phyloP scores from a whole-genome alignment of 2,888 invertebrate species.

The Gymnocheta viridis region DNA sequence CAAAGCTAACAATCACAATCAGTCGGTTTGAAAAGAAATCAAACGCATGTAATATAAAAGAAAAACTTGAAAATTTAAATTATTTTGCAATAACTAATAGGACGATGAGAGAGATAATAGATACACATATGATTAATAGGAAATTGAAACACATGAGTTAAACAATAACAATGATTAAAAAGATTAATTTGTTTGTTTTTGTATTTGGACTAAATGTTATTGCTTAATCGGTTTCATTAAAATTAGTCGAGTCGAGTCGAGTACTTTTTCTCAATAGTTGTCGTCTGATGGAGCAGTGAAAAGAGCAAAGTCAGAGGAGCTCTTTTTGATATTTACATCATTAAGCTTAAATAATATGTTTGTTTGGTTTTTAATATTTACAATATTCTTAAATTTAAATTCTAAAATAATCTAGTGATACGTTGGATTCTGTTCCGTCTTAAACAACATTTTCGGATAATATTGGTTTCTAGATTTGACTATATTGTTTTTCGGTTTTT shows the following conservation, averaged over 20 bases:
- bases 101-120: neutral
- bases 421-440: conserved; percentile 58
- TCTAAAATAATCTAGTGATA: conserved; percentile 61
- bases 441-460: conserved; percentile 28
- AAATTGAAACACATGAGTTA: conserved; percentile 27
- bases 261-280: neutral
- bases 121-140: neutral
- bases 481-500: conserved; percentile 41
- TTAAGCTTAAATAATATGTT: conserved; percentile 17
- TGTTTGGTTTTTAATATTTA: conserved; percentile 53
- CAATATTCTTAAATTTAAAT: conserved; percentile 20
- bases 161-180: conserved; percentile 51
- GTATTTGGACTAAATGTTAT: conserved; percentile 66
- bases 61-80: neutral
- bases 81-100: conserved; percentile 20
- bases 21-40: conserved; percentile 61
- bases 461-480: conserved; percentile 60
- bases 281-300: neutral
- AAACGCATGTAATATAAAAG: conserved; percentile 34
- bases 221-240: conserved; percentile 60
- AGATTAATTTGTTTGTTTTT: conserved; percentile 17
- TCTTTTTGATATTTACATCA: conserved; percentile 41
- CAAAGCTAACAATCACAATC: conserved; percentile 65
- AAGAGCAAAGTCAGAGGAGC: conserved; percentile 10
- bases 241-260: conserved; percentile 8